A percentile compares a stretch with the other conserved stretches of the same genome.
phyloP scores from a whole-genome alignment of 2,888 invertebrate species.

The Oxytorus armatus region DNA sequence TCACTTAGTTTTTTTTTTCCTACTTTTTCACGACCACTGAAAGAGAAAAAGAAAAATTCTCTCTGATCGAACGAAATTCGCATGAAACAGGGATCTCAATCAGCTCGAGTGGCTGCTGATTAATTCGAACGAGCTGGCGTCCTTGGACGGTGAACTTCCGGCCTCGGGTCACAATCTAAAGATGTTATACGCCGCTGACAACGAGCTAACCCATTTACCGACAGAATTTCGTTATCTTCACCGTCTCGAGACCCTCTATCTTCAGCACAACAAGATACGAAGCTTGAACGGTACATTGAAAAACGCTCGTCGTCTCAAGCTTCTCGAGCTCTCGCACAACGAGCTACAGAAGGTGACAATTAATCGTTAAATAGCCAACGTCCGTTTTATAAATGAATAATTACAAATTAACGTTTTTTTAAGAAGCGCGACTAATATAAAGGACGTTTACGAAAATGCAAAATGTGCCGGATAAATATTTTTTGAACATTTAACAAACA shows the following conservation, averaged over 20 bases:
- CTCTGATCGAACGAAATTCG: constrained; percentile 29
- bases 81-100: constrained; percentile 86
- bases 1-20: neutral
- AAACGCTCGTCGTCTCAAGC: constrained; percentile 88
- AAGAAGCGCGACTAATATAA: no score
- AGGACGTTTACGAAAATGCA: no score
- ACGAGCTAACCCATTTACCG: constrained; percentile 90
- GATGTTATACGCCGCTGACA: constrained; percentile 91
- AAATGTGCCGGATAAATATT: no score
- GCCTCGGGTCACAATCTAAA: constrained; percentile 88
- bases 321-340: constrained; percentile 90
- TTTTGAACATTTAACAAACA: no score
- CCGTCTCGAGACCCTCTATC: constrained; percentile 89
- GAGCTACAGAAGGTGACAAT: constrained; percentile 86
- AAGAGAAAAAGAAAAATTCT: neutral
- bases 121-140: constrained; percentile 90
- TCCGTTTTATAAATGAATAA: constrained; percentile 18
- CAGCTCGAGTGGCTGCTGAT: constrained; percentile 92
- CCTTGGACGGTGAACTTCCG: constrained; percentile 91
- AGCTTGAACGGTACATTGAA: constrained; percentile 90
- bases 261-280: constrained; percentile 90
- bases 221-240: constrained; percentile 89
- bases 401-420: no score
- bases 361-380: constrained; percentile 6
- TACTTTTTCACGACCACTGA: neutral